Conservation (phyloP, 53 echinoderm and acorn worm species). For the Astropecten irregularis region DNA sequence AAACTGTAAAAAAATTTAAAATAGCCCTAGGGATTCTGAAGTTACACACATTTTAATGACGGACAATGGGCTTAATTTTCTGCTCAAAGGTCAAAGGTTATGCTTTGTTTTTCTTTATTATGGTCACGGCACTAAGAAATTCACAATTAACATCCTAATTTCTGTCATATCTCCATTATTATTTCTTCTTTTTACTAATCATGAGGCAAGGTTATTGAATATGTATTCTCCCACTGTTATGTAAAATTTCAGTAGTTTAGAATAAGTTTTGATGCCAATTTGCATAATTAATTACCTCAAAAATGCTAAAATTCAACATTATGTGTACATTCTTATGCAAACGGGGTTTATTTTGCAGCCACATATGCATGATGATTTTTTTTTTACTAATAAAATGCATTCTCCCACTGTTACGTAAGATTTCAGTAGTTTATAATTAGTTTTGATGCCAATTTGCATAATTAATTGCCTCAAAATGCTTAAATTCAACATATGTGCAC, state of each 20-base stretch:
- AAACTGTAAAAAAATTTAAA: background rate
- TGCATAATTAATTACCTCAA: constrained; percentile 10
- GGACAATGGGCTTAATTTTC: background rate
- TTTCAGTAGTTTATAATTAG: background rate
- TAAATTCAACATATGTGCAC: background rate
- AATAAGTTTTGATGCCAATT: background rate
- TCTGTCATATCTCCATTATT: background rate
- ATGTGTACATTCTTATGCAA: background rate
- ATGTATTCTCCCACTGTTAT: background rate
- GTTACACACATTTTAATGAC: background rate
- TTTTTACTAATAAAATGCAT: background rate
- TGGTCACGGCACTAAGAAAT: constrained; percentile 3
- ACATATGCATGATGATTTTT: background rate
- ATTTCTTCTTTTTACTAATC: background rate
- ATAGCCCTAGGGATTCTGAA: background rate
- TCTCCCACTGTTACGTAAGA: background rate
- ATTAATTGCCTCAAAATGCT: background rate
- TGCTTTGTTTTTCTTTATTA: background rate
- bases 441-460: background rate
- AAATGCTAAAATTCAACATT: background rate
- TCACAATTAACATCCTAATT: background rate
- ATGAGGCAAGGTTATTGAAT: background rate
- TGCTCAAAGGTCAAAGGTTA: background rate
- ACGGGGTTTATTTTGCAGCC: too few relatives aligned
- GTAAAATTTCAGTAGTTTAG: background rate